Evolutionary conservation across 2,113 vertebrate species (phyloP).

Genomic region (Campylomormyrus tamandua): DNA sequence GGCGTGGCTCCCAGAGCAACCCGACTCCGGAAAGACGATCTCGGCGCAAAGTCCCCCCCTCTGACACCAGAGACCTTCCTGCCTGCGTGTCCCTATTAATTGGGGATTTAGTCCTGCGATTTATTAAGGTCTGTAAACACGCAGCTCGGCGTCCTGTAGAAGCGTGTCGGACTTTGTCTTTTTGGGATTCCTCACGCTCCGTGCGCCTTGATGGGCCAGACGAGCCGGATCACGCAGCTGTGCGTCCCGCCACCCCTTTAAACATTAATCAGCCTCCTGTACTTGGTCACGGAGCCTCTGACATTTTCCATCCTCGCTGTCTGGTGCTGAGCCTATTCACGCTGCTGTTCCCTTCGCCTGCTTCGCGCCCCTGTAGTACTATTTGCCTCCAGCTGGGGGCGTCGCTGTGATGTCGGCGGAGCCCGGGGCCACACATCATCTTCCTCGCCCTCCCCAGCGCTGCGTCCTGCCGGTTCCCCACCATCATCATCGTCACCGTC

Average conservation of each 20-base stretch:
- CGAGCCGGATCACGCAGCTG: background rate
- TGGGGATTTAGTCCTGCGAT: background rate
- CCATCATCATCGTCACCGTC: background rate
- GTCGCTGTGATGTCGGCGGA: background rate
- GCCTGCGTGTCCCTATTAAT: background rate
- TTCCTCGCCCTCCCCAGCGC: background rate
- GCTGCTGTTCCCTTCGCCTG: background rate
- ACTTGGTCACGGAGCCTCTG: background rate
- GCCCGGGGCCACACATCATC: background rate
- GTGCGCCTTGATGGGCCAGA: background rate
- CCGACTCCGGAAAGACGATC: background rate
- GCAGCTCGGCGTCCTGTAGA: background rate
- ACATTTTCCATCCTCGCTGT: background rate
- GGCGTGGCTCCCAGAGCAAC: background rate
- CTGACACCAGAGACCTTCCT: background rate
- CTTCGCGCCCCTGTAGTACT: background rate
- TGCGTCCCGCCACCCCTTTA: background rate
- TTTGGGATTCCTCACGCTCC: background rate
- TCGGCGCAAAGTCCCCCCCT: background rate
- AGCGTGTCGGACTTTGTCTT: background rate
- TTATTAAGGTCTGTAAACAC: background rate
- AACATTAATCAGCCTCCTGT: background rate
- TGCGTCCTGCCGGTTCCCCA: background rate
- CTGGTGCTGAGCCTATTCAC: background rate
- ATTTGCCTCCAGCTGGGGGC: background rate